Evolutionary conservation across 2,888 invertebrate genomes (phyloP).

Genomic region (Lapara coniferarum): DNA sequence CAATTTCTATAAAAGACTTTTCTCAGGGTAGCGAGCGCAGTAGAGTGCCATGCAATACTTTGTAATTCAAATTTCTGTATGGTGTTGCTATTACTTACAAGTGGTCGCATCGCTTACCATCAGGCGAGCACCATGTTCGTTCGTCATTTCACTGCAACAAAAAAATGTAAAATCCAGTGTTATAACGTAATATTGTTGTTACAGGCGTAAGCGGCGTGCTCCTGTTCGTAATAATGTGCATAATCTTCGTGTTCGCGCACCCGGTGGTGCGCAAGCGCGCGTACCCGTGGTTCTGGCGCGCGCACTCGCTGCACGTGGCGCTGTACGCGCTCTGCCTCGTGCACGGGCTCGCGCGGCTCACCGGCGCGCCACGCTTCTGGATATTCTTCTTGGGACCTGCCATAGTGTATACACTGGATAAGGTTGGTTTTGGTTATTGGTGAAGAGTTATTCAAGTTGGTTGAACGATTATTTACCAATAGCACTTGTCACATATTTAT

Average conservation of each 20-base stretch:
- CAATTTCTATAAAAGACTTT: no score
- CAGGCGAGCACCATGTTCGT: no score
- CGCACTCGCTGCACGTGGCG: slow-evolving; percentile 94
- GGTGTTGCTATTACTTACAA: no score
- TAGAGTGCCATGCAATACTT: no score
- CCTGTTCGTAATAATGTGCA: slow-evolving; percentile 94
- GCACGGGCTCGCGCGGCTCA: slow-evolving; percentile 95
- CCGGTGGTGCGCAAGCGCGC: slow-evolving; percentile 95
- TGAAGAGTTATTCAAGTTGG: no score
- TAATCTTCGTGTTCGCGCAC: slow-evolving; percentile 98
- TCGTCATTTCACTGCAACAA: no score
- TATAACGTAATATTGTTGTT: slow-evolving; percentile 24
- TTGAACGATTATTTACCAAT: no score
- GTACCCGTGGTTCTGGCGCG: slow-evolving; percentile 97
- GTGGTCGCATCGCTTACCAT: no score
- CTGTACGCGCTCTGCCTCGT: slow-evolving; percentile 93
- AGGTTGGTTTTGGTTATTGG: slow-evolving; percentile 75
- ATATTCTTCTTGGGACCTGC: slow-evolving; percentile 96
- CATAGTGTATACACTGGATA: slow-evolving; percentile 94
- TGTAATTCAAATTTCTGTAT: no score
- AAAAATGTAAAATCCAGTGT: no score
- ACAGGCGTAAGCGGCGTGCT: slow-evolving; percentile 93
- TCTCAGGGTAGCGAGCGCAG: no score
- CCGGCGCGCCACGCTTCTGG: slow-evolving; percentile 97
- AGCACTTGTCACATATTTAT: no score